Percentiles rank a stretch among this genome's conserved stretches.
These are phyloP conservation scores for Theonella swinhoei DNA, from an alignment of 37 sponge, comb jelly and placozoan genomes.

Conservation along the genomic window DNA sequence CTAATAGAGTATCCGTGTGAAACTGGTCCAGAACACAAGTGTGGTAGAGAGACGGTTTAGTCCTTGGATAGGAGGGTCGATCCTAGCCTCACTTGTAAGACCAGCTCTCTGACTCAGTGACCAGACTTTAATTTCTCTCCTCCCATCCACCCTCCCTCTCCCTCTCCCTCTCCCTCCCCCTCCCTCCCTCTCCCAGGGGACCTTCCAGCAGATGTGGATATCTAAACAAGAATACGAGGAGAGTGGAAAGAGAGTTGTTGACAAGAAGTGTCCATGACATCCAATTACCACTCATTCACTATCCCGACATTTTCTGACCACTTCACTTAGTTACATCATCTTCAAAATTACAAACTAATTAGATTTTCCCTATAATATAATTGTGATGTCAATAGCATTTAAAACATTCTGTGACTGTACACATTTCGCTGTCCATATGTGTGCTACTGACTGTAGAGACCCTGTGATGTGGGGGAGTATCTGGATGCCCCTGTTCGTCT, in stretches of 20 bases:
- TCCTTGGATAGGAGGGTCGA: constrained; percentile 96
- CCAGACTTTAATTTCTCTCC: not conserved
- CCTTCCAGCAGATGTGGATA: constrained; percentile 98
- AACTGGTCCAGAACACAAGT: constrained; percentile 72
- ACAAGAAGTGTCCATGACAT: constrained; percentile 94
- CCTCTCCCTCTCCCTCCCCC: not conserved
- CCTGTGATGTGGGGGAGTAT: constrained; percentile 44
- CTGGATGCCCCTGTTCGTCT: constrained; percentile 1
- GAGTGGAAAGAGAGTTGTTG: constrained; percentile 79
- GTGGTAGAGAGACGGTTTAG: constrained; percentile 87
- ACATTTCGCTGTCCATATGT: too few relatives aligned
- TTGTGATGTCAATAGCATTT: too few relatives aligned
- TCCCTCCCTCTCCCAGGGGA: constrained; percentile 64
- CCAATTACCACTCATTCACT: too few relatives aligned
- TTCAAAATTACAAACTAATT: too few relatives aligned
- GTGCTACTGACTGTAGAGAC: not conserved
- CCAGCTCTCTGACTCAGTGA: not conserved
- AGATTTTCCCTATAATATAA: not conserved
- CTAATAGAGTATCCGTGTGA: constrained; percentile 74
- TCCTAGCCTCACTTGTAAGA: constrained; percentile 90
- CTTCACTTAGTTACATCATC: too few relatives aligned
- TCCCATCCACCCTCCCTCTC: not conserved
- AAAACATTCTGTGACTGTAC: too few relatives aligned
- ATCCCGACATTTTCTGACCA: too few relatives aligned
- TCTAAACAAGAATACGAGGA: constrained; percentile 93